Evolutionary conservation across 2,888 invertebrate genomes (phyloP), one percentile per base, ranked within the genome.

Genomic region (Lobophora halterata): DNA sequence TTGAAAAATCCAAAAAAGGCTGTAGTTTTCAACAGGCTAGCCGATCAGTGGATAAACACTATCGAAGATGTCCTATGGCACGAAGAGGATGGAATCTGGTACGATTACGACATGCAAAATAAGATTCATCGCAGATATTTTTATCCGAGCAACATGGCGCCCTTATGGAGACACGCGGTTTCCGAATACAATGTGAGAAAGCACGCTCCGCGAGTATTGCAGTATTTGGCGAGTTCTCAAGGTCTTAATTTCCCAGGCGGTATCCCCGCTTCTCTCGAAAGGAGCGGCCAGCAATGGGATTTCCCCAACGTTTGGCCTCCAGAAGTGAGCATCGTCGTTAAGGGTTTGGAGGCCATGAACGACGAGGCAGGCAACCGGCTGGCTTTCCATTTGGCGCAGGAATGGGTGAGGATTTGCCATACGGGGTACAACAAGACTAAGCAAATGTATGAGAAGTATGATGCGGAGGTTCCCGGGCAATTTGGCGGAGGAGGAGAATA

Each of bases 271-370:
- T 93, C 94, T 0, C 59, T 93, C 20, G 77, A 83, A 17, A 76
- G 88, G 10, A 91, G 91, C 4, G 92, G 92, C 0, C 91, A 94
- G 68, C 93, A 95, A 65, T 93, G 95, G 95, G 94, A 95, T 68
- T 92, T 90, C 60, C 94, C 95, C 1, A 96, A 96, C 65, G 94
- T 93, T 0, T 96, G 96, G 96, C 92, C 96, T 0, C 96, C 96
- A 2, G 88, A 93, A 24, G 93, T 95, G 46, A 92, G 93, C 58
- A 89, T 95, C 31, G 78, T 93, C 1, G 90, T 95, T 1, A 89
- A 92, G 64, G 92, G 92, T 2, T 72, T 95, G 41, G 88, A 91
- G 36, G 88, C 89, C 17, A 88, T 92, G 4, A 86, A 83, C 0
- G 88, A 88, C 6, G 50, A 62, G 0, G 88, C 90, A 55, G 91